phyloP scores from a whole-genome alignment of 2,888 invertebrate genomes.

The Epirrhoe tristata region DNA sequence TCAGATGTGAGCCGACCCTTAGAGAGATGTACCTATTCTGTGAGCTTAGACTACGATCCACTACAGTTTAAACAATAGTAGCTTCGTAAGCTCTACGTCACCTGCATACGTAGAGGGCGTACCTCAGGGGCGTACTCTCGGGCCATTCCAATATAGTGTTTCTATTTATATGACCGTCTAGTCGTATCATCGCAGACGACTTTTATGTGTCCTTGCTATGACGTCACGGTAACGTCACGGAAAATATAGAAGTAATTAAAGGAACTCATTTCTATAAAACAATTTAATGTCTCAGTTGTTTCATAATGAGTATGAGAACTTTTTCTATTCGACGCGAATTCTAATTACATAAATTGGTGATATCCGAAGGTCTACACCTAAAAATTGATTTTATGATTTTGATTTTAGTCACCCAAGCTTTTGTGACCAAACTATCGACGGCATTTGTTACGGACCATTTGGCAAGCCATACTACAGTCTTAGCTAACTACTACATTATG shows the following conservation, averaged over 20 bases:
- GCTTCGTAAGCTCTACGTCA: slow-evolving; percentile 22
- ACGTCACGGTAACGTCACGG: slow-evolving; percentile 45
- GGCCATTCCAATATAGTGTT: slow-evolving; percentile 51
- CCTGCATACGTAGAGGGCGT: slow-evolving; percentile 42
- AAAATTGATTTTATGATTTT: too few relatives aligned
- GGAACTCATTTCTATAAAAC: background rate
- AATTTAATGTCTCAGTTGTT: too few relatives aligned
- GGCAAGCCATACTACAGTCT: background rate
- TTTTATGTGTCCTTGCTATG: slow-evolving; percentile 55
- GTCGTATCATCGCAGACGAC: slow-evolving; percentile 46
- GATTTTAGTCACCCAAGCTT: too few relatives aligned
- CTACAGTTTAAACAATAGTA: background rate
- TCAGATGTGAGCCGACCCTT: too few relatives aligned
- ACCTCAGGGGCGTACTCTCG: slow-evolving; percentile 39
- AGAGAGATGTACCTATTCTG: too few relatives aligned
- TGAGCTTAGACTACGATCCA: background rate
- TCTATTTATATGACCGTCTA: slow-evolving; percentile 61
- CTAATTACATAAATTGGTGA: too few relatives aligned
- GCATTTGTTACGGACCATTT: background rate
- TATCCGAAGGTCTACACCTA: too few relatives aligned
- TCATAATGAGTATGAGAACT: too few relatives aligned
- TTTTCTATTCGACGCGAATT: too few relatives aligned
- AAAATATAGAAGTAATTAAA: slow-evolving; percentile 37
- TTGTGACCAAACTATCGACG: background rate
- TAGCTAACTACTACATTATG: background rate